Evolutionary conservation across 2,888 invertebrate genomes (phyloP), one percentile per base, ranked within the genome.

Genomic region (Oligia latruncula): DNA sequence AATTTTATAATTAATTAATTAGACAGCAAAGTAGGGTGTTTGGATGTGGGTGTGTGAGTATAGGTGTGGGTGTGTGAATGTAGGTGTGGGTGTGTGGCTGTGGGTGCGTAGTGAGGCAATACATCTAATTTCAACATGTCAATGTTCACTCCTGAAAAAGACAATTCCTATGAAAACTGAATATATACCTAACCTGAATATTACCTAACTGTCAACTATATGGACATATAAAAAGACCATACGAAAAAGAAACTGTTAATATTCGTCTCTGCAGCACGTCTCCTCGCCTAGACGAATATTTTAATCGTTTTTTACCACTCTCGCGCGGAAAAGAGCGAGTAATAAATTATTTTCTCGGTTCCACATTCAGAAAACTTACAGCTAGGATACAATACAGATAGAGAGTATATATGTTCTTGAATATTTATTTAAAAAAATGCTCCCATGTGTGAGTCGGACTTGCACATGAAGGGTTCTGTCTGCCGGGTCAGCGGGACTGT

Each of bases 311-410:
- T 74, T n/a, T 66, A 40, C 29, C 76, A 72, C 52, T 82, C 74
- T 81, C 49, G 35, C 40, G 49, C 29, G 58, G 55, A 65, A 40
- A 74, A 58, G 15, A 67, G 49, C 15, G 35, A 60, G 82, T 43
- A 43, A 77, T 52, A 82, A 76, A 67, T 80, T n/a, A 52, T 49
- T 81, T 58, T 58, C 65, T 81, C 29, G 58, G n/a, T 35, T 58
- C 29, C 23, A 13, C 9, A 4, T 35, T 55, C 20, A 55, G 20
- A 55, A 20, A 55, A 55, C 55, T 55, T 55, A 17, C 17, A 55
- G 55, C 8, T 8, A 55, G 55, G 23, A 55, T 60, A 60, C 58
- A 13, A n/a, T 60, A n/a, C 11, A n/a, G 11, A 60, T 58, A 58
- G 4, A 58, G 23, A 58, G 58, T 58, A 23, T 23, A 8, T 58